Evolutionary conservation across 2,888 invertebrate species (phyloP), one percentile per base, ranked within the genome.

Genomic region (Gymnoscelis rufifasciata): DNA sequence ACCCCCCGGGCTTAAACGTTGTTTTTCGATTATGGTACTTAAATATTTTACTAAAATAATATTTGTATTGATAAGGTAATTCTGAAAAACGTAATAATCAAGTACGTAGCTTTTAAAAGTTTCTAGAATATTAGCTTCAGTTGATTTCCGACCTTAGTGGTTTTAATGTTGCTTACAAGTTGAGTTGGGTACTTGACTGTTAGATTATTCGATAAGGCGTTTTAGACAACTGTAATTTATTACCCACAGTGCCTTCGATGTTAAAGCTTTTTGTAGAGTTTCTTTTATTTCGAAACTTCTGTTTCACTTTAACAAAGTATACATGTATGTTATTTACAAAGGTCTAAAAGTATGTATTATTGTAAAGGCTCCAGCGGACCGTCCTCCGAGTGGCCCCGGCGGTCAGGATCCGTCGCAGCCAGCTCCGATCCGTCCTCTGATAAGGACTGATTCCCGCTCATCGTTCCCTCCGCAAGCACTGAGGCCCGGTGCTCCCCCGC

Each of bases 281-380:
- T 48, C 43, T 3, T 31, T 33, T 37, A 49, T 43, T 45, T 19
- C 12, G 33, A n/a, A n/a, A n/a, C 43, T 44, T 31, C 24, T 37
- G 31, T 43, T 41, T 29, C 41, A 44, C 38, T 15, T n/a, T 33
- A 5, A 26, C 26, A 6, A 6, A 26, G 7, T 10, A n/a, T 14
- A 8, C 15, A 14, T n/a, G 15, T 12, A 33, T 15, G 31, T 13
- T 1, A n/a, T 31, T 33, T 14, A 6, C n/a, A 14, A 6, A 6
- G n/a, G 6, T 14, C 15, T 10, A 15, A 33, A 2, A 8, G n/a
- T n/a, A 38, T 47, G 7, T 49, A 56, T 61, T 64, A 66, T 64
- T 70, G 65, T 60, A 53, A 82, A 86, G 87, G 81, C 78, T 51
- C 68, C 78, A 47, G 57, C 68, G 62, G 87, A 86, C 56, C 84